A percentile compares a stretch with the other conserved stretches of the same genome.
Conservation (phyloP, 2,797 vertebrate genomes). For the Sorex maritimensis region DNA sequence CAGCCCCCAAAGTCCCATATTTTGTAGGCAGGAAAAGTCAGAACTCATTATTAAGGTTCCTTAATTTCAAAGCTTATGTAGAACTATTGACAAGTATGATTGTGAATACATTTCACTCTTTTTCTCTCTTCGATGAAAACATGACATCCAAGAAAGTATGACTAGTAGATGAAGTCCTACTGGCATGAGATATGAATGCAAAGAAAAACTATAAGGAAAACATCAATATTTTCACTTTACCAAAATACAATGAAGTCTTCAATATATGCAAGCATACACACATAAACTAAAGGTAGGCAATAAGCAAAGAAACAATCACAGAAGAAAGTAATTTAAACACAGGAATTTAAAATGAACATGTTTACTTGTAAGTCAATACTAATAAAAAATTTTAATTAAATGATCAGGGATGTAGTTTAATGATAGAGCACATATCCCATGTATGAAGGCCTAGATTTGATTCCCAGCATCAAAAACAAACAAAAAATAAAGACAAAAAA, state of each 20-base stretch:
- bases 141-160: neutral
- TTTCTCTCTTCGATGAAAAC: slow-evolving; percentile 14
- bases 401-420: too few species aligned
- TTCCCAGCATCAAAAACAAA: too few species aligned
- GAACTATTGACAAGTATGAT: neutral
- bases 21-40: neutral
- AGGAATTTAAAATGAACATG: slow-evolving; percentile 39
- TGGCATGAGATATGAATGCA: neutral
- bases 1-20: neutral
- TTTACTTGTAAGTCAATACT: too few species aligned
- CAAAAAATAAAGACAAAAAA: slow-evolving; percentile 17
- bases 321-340: slow-evolving; percentile 30
- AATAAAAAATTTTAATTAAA: too few species aligned
- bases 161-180: neutral
- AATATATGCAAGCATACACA: neutral
- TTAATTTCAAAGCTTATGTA: slow-evolving; percentile 34
- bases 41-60: slow-evolving; percentile 9
- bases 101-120: slow-evolving; percentile 36
- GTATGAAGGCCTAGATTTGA: too few species aligned
- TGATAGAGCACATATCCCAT: too few species aligned
- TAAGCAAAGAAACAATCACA: slow-evolving; percentile 32
- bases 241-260: slow-evolving; percentile 35
- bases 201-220: slow-evolving; percentile 1
- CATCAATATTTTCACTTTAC: neutral
- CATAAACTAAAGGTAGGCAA: slow-evolving; percentile 7